These are phyloP conservation scores for Drosophila fuyamai DNA, from an alignment of 1,140 invertebrate species.

Conservation along the genomic window DNA sequence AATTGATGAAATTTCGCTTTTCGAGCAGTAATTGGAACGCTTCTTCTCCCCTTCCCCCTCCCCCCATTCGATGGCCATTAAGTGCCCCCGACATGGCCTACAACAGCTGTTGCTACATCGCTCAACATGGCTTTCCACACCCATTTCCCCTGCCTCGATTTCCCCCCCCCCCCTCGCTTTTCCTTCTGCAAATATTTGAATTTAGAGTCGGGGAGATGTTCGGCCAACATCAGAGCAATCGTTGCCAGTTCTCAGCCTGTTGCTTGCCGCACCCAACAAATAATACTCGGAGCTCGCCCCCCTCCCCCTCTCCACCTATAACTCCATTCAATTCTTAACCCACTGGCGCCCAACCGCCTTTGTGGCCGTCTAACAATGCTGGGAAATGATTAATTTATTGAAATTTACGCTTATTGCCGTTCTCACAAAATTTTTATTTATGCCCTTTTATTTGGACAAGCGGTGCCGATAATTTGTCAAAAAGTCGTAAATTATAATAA, in stretches of 20 bases:
- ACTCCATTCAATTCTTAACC: neutral
- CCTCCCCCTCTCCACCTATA: neutral
- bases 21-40: slow-evolving; percentile 29
- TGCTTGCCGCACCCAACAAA: slow-evolving; percentile 34
- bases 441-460: slow-evolving; percentile 69
- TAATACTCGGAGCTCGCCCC: neutral
- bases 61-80: slow-evolving; percentile 33
- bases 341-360: neutral
- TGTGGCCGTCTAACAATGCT: slow-evolving; percentile 45
- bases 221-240: slow-evolving; percentile 26
- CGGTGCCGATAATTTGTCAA: slow-evolving; percentile 78
- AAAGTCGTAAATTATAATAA: slow-evolving; percentile 81
- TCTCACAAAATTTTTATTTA: slow-evolving; percentile 62
- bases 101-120: slow-evolving; percentile 77
- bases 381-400: slow-evolving; percentile 79
- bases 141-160: neutral
- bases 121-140: slow-evolving; percentile 53
- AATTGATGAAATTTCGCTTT: slow-evolving; percentile 45
- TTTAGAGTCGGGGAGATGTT: slow-evolving; percentile 54
- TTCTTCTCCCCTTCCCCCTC: neutral
- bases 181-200: slow-evolving; percentile 69
- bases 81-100: slow-evolving; percentile 65
- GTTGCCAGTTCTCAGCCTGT: slow-evolving; percentile 40
- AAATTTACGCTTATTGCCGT: slow-evolving; percentile 78
- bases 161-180: neutral